These are phyloP conservation scores for Peromyscus attwateri DNA, from an alignment of 2,797 vertebrate genomes.

Conservation along the genomic window DNA sequence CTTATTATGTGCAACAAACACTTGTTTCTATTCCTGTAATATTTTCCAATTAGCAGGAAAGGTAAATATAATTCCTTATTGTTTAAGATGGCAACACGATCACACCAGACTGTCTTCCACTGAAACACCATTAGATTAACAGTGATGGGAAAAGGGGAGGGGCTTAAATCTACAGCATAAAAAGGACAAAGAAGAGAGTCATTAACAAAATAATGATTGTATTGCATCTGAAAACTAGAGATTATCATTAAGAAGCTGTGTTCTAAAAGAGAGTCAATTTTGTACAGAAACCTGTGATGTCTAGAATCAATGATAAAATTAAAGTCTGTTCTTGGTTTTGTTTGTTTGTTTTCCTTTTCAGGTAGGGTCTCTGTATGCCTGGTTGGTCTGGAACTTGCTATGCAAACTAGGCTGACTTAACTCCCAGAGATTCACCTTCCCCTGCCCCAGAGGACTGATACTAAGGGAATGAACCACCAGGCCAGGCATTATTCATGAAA, in stretches of 20 bases:
- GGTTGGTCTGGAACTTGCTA: neutral
- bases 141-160: neutral
- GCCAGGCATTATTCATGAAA: neutral
- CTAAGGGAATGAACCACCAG: neutral
- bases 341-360: neutral
- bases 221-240: neutral
- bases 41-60: neutral
- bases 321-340: neutral
- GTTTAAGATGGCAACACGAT: neutral
- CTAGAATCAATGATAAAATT: neutral
- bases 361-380: neutral
- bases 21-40: neutral
- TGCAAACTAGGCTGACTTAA: too few species aligned
- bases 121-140: neutral
- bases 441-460: neutral
- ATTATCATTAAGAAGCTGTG: neutral
- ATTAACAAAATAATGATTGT: neutral
- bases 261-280: neutral
- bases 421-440: neutral
- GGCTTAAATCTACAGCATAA: neutral
- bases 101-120: neutral
- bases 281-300: neutral
- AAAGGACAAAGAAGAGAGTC: neutral
- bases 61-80: conserved; percentile 6
- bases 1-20: neutral